Percentiles rank a stretch among this genome's conserved stretches.
phyloP scores from a whole-genome alignment of 2,797 vertebrate genomes.

The Mus minutoides region DNA sequence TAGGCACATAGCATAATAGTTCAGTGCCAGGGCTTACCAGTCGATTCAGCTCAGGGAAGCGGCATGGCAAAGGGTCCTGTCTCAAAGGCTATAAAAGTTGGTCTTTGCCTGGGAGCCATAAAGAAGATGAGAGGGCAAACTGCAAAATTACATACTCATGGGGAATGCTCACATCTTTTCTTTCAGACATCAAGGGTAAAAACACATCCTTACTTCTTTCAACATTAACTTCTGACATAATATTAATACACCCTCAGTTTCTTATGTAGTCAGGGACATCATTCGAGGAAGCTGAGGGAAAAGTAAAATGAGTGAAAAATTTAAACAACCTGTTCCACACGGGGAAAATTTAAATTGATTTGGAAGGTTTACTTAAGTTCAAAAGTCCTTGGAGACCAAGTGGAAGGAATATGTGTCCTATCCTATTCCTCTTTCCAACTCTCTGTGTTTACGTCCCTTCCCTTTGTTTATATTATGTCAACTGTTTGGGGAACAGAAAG shows the following conservation, averaged over 20 bases:
- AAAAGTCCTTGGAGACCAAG: not conserved
- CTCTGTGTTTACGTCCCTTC: not conserved
- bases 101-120: not conserved
- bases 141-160: not conserved
- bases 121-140: not conserved
- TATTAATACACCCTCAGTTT: not conserved
- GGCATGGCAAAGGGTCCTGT: not conserved
- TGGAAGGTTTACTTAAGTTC: not conserved
- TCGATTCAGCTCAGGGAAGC: not conserved
- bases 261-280: not conserved
- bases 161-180: not conserved
- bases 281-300: not conserved
- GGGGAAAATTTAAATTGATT: not conserved
- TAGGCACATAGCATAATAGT: not conserved
- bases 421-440: not conserved
- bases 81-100: not conserved
- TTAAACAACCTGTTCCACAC: not conserved
- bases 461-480: conserved; percentile 38
- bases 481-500: not conserved
- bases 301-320: not conserved
- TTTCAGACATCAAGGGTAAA: not conserved
- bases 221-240: not conserved
- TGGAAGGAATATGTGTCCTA: not conserved
- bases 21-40: not conserved
- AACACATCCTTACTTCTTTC: not conserved